Percentiles rank a stretch among this genome's conserved stretches.
phyloP scores from a whole-genome alignment of 2,113 vertebrate genomes.

The Oncorhynchus keta region DNA sequence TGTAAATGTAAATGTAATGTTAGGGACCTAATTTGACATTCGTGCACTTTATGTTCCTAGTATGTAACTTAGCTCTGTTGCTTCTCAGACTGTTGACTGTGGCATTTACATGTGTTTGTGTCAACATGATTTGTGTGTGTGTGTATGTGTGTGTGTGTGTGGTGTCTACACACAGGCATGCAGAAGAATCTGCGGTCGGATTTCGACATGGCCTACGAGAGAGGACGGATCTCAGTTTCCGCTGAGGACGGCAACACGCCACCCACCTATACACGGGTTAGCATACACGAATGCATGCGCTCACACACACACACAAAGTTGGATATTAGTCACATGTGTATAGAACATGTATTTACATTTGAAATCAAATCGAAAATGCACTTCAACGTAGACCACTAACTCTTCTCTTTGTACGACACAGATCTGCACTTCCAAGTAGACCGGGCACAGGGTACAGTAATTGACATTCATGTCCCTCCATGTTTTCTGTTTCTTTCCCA shows the following conservation, averaged over 20 bases:
- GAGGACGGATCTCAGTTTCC: conserved; percentile 86
- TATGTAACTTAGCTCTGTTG: no score
- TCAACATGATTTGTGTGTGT: no score
- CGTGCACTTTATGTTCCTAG: no score
- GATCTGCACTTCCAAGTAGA: no score
- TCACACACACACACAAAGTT: not conserved
- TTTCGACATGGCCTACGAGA: conserved; percentile 93
- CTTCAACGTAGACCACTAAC: not conserved
- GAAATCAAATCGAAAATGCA: not conserved
- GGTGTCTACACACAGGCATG: conserved; percentile 71
- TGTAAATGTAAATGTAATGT: no score
- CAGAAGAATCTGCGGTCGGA: conserved; percentile 86
- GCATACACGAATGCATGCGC: conserved; percentile 8
- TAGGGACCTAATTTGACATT: no score
- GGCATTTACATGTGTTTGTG: no score
- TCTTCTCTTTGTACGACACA: no score
- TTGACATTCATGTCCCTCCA: not conserved
- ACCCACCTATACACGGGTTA: conserved; percentile 74
- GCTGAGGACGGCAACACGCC: conserved; percentile 81
- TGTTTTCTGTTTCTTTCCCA: conserved; percentile 73
- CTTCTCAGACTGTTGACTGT: no score
- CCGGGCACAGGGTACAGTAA: no score
- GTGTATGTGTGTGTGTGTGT: no score
- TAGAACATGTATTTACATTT: not conserved
- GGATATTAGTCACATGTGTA: not conserved